Evolutionary conservation across 30 jellyfish, hydroid and myxozoan genomes (phyloP), one percentile per base, ranked within the genome.

Genomic region (Phacellophora camtschatica): DNA sequence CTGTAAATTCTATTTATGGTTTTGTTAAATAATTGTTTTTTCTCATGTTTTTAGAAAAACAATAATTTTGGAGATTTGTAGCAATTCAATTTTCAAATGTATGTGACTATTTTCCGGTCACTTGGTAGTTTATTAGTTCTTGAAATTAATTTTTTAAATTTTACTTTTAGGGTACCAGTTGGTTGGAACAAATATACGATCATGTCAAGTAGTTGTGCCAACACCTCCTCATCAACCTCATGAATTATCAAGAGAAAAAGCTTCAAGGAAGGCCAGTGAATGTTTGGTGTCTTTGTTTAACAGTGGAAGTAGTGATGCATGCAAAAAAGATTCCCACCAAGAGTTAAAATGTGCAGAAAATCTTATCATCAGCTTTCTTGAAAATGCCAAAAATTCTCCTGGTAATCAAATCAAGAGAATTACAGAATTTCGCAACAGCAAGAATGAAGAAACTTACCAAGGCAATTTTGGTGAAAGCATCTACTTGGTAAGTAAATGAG

Each of bases 281-380:
- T 46, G 4, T 46, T 9, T 46, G 20, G 61, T 46, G 1, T 23
- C 28, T 5, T 11, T 46, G 25, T 46, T 46, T 46, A 16, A 9
- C 9, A 28, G 20, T 46, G 61, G 28, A 46, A 28, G 28, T 46
- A 13, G 28, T 10, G 20, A 13, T 16, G 25, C 24, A 16, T n/a
- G n/a, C n/a, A n/a, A n/a, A n/a, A 28, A 11, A 3, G 23, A 7
- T 16, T 16, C 61, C 1, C n/a, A 46, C 61, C n/a, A 46, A 28
- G 91, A 80, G 28, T n/a, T 80, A 39, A 45, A 32, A n/a, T 67
- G 36, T 80, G 91, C 91, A 15, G 91, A 80, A 42, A 50, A 55
- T 24, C 57, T 80, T 33, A 65, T 80, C 39, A 12, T 41, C 23
- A 80, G 18, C 24, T 31, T 59, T 23, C 41, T 80, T 6, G 18